Evolutionary conservation across 2,797 vertebrate genomes (phyloP).

Genomic region (Myotis pilosus): DNA sequence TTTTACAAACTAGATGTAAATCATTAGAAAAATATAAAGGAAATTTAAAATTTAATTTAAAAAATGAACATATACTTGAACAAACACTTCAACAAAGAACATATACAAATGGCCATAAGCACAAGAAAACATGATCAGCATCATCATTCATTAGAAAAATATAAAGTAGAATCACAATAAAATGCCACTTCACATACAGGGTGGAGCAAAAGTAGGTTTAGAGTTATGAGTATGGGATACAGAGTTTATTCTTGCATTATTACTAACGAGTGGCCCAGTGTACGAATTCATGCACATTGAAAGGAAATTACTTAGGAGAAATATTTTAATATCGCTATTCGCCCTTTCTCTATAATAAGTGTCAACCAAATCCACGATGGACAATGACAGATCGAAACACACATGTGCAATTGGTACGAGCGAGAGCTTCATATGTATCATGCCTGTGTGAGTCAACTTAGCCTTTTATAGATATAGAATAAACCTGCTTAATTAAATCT

Average conservation of each 20-base stretch:
- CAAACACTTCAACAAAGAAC: not conserved
- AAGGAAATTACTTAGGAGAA: too few species aligned
- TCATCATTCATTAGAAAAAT: not conserved
- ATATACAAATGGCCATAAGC: not conserved
- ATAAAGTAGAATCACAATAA: not conserved
- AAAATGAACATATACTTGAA: not conserved
- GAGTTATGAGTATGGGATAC: not conserved
- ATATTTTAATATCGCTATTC: too few species aligned
- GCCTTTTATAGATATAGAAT: too few species aligned
- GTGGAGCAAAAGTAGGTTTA: not conserved
- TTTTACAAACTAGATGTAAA: not conserved
- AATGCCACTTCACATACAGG: not conserved
- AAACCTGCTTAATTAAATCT: too few species aligned
- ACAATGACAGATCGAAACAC: too few species aligned
- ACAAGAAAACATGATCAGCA: not conserved
- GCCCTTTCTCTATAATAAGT: too few species aligned
- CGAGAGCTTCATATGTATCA: too few species aligned
- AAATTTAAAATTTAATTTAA: not conserved
- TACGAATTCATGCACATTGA: too few species aligned
- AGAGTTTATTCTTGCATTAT: not conserved
- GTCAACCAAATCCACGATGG: too few species aligned
- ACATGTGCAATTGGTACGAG: too few species aligned
- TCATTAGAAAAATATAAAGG: not conserved
- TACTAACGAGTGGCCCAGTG: not conserved
- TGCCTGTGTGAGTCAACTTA: too few species aligned